Evolutionary conservation across 2,888 invertebrate species (phyloP), one percentile per base, ranked within the genome.

Genomic region (Dynastes grantii): DNA sequence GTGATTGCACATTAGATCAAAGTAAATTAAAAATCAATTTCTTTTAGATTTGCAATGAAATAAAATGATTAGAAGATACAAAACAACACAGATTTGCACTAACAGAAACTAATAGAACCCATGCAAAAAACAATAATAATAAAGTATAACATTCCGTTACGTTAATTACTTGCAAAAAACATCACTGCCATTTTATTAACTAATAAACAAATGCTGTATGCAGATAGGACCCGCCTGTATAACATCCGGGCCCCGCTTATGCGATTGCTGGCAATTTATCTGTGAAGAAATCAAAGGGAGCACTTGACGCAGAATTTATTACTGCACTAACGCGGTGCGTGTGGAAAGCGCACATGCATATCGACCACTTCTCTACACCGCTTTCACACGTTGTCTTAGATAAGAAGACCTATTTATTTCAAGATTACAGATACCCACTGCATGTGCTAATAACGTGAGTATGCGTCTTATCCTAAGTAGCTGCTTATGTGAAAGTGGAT

Each of bases 301-400:
- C 55, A 55, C 55, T 55, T 55, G n/a, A 55, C 55, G n/a, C 55
- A 22, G 22, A 55, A 55, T 55, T 55, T 55, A 55, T 55, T 55
- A n/a, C 55, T 55, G 3, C n/a, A 55, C 55, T 22, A 55, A 6
- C 55, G 22, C 55, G 6, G 55, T 22, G 22, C 55, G 55, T n/a
- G 22, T 6, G 55, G 22, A 55, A 16, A 16, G 22, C 22, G 55
- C 55, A 55, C 2, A 45, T 45, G 45, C 16, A 29, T 22, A 32
- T 63, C 27, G 51, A 70, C 11, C 70, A 29, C 70, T 32, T 70
- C 13, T 53, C 51, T 37, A 37, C 40, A 32, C 51, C 29, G 32
- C 53, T 53, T 70, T 70, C 70, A 70, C 70, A 70, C 53, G 53
- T 70, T 70, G 70, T 70, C n/a, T 29, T 53, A 70, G 70, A 70